Percentiles rank a stretch among this genome's conserved stretches.
These are phyloP conservation scores for Excalfactoria chinensis DNA, from an alignment of 2,113 vertebrate species.

Conservation along the genomic window DNA sequence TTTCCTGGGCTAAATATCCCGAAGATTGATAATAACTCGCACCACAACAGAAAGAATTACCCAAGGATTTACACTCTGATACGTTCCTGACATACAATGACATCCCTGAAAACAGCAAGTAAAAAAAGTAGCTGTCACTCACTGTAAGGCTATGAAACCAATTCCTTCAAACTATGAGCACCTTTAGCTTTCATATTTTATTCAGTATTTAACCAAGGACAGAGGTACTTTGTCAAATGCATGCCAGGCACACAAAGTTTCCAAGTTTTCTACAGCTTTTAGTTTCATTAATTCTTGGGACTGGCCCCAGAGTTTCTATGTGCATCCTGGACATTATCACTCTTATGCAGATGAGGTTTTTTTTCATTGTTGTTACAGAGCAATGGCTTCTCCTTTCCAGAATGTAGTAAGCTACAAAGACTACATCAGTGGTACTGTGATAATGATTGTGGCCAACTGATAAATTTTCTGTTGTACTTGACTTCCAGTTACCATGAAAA, in stretches of 20 bases:
- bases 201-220: background rate
- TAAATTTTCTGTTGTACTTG: background rate
- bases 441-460: background rate
- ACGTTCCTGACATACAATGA: background rate
- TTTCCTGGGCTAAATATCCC: background rate
- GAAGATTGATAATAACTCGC: background rate
- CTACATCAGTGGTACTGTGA: background rate
- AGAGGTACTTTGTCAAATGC: background rate
- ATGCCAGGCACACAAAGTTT: background rate
- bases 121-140: background rate
- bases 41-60: background rate
- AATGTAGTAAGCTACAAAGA: background rate
- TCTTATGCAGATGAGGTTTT: background rate
- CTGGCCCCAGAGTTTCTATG: background rate
- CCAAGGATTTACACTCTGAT: background rate
- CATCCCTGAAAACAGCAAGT: background rate
- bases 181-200: background rate
- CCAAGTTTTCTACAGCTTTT: background rate
- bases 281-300: background rate
- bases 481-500: rapidly evolving
- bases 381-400: background rate
- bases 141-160: background rate
- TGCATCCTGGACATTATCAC: background rate
- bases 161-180: background rate
- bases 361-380: background rate